Evolutionary conservation across 2,888 invertebrate genomes (phyloP), one percentile per base, ranked within the genome.

Genomic region (Alloscopus bannaensis): DNA sequence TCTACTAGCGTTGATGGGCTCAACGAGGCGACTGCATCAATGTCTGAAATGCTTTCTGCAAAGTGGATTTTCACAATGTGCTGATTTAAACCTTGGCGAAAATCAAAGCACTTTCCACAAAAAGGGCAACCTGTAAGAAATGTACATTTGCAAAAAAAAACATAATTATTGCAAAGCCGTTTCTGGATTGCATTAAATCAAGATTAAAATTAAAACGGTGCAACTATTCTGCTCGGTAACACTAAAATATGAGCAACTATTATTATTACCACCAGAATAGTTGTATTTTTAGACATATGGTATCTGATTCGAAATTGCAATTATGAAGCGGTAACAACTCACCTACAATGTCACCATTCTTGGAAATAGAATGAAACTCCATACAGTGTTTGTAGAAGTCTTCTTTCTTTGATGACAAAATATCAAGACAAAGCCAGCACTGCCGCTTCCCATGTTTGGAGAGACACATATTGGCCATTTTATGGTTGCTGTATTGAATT

Each of bases 1-100:
- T 78, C 78, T 29, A 78, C 78, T 13, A 78, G 64, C 1, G 52
- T 62, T 2, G 55, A 20, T 1, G 62, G 70, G 24, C 65, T 57
- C 6, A 78, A 26, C n/a, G 64, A 70, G 13, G 76, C 59, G 2
- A 64, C 62, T 1, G 40, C 64, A n/a, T 42, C 55, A 1, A 65
- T 16, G 28, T 62, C 62, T 24, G 64, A 42, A 3, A 45, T 64
- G 31, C 71, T 71, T 26, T 78, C 71, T 2, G 78, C 62, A 57
- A 78, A 78, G 26, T 78, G 78, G 0, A 78, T 69, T 29, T 78
- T 78, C 52, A 78, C 78, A 71, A 78, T 78, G 36, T 78, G 78
- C 40, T 78, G 78, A 42, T 78, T 78, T 1, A 78, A 42, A 6
- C 78, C 78, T 57, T 78, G 78, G n/a, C 78, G 64, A 64, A 78